phyloP scores from a whole-genome alignment of 2,113 vertebrate genomes.

The Ptychochromis oligacanthus region DNA sequence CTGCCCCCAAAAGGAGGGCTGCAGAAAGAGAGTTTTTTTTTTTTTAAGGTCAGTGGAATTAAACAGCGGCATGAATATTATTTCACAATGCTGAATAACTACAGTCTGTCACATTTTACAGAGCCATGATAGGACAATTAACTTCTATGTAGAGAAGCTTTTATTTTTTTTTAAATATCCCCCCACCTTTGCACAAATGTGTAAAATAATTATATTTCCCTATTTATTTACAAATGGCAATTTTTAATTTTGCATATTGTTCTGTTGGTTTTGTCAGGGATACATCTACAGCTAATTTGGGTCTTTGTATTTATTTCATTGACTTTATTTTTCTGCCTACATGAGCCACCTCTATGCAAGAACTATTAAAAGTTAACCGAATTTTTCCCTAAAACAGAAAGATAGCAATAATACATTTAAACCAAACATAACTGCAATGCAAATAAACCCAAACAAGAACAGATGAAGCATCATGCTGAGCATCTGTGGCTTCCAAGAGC shows the following conservation, averaged over 20 bases:
- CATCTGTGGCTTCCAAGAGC: slow-evolving; percentile 26
- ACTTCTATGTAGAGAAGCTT: no score
- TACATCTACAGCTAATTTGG: not conserved
- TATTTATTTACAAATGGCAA: not conserved
- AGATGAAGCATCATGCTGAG: not conserved
- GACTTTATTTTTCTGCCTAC: not conserved
- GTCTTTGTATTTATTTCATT: fast-evolving
- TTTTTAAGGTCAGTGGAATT: not conserved
- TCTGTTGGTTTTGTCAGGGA: not conserved
- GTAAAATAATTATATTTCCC: no score
- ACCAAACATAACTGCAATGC: not conserved
- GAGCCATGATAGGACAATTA: no score
- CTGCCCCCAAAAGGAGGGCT: not conserved
- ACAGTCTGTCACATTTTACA: not conserved
- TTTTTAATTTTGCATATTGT: not conserved
- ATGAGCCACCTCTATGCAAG: not conserved
- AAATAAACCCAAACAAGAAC: not conserved
- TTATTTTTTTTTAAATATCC: not conserved
- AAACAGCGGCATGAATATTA: not conserved
- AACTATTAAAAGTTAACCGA: not conserved
- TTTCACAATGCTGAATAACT: not conserved
- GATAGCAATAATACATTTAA: not conserved
- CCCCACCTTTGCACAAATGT: no score
- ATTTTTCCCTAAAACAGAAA: not conserved
- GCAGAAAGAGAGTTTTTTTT: not conserved